Base-by-base conservation (phyloP, 2,888 invertebrate species). In the Celastrina argiolus region DNA sequence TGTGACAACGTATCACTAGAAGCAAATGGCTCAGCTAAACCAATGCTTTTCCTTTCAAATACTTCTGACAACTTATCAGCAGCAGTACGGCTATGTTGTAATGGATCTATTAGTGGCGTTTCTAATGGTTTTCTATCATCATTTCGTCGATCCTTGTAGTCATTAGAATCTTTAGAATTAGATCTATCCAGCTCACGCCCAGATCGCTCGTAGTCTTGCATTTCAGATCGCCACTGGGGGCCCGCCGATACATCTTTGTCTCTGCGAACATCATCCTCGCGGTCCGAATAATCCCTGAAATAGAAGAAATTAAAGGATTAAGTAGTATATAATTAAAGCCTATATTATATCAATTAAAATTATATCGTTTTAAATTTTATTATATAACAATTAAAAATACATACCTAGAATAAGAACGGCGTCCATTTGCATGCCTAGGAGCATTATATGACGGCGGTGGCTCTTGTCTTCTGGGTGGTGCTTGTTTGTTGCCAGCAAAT, bases 61-160 rank as follows among this genome's bases (percentile, higher is more conserved):
- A 89, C 90, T 78, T 91, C 92, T 61, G 86, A 84, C 64, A 90
- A 76, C 76, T 91, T 91, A 70, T 91, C 92, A 68, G 89, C 90
- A 68, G 88, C 89, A 68, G 88, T 87, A 74, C 88, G 82, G 71
- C 84, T 87, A 70, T 51, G 51, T 51, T 51, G 51, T 26, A 82
- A 81, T 64, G 82, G 80, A 71, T 88, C 88, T 70, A 84, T 81
- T 66, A 71, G 64, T 16, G 78, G 72, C 39, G 77, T 78, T 66
- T 91, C 91, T 61, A 81, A 73, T 28, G 82, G 74, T 71, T 92
- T 92, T 65, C 88, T 85, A 39, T 91, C 87, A 65, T 93, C 93
- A 71, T 83, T 83, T 76, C 92, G 88, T 72, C 91, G 84, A 42
- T 85, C 89, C 84, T 87, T 88, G 66, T 92, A 91, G 39, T 88